Base-by-base conservation (phyloP, 2,888 invertebrate genomes). In the Sphinx pinastri region DNA sequence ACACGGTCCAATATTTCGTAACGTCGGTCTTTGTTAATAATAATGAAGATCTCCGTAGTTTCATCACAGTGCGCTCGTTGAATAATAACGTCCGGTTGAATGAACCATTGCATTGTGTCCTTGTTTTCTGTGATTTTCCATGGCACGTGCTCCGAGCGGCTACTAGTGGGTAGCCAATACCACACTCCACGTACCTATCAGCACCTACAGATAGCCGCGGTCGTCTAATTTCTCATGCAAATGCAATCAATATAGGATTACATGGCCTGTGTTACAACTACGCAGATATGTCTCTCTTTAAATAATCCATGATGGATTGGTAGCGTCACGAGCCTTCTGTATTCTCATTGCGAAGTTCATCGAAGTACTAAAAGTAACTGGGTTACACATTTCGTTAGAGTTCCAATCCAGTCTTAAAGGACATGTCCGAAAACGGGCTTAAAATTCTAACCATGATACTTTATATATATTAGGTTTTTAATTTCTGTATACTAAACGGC, bases 121-220 rank as follows among this genome's bases (percentile, higher is more conserved):
- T 94, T 94, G 93, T 93, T 93, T 92, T 91, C 90, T 92, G 93
- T 92, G 91, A 91, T 93, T 93, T 93, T 93, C 93, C 92, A 92
- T 88, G 86, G 89, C 91, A 88, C 90, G 91, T 90, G 90, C 84
- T 79, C 78, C 72, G 73, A 74, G 76, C 77, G 73, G 75, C 74
- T 71, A 76, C 80, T 74, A 77, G 71, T 72, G 68, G 71, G 70
- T 73, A 69, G 68, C 59, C 66, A 70, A 76, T 74, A 78, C 72
- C 69, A 78, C 80, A 79, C 74, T 79, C 84, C 83, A 83, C 83
- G 83, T 84, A 81, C 75, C 77, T 72, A 69, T 1, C 68, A 71
- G 63, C 57, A 60, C n/a, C 51, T 31, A 54, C 14, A 55, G 63
- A 75, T 75, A 70, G 70, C 77, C 55, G 11, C 55, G 55, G n/a